Evolutionary conservation across 2,888 invertebrate genomes (phyloP).

Genomic region (Pemphredon lugubris): DNA sequence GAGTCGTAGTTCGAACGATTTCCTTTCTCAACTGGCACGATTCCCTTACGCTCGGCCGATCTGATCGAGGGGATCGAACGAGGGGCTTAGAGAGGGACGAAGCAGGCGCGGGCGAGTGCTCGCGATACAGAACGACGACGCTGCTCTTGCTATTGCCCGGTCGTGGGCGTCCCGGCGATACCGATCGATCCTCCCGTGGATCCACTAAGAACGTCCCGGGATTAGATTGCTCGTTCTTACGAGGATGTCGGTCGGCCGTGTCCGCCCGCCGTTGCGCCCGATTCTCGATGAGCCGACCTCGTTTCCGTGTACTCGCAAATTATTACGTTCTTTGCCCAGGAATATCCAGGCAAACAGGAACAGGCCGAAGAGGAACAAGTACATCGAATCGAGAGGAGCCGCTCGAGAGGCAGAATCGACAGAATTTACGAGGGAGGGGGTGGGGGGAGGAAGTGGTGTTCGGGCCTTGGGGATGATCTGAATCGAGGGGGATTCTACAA

Average conservation of each 20-base stretch:
- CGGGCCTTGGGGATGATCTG: constrained; percentile 35
- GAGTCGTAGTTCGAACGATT: neutral
- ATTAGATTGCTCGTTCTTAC: constrained; percentile 26
- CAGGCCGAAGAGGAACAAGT: constrained; percentile 48
- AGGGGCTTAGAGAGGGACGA: constrained; percentile 48
- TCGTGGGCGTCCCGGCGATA: constrained; percentile 34
- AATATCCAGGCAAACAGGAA: constrained; percentile 48
- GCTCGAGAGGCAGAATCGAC: constrained; percentile 19
- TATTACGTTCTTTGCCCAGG: constrained; percentile 25
- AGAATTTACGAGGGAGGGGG: constrained; percentile 20
- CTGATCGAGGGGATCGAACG: constrained; percentile 63
- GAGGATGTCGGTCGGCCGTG: constrained; percentile 6
- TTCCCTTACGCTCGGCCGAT: constrained; percentile 48
- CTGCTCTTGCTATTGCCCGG: constrained; percentile 73
- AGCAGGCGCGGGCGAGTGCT: constrained; percentile 49
- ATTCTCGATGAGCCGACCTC: constrained; percentile 22
- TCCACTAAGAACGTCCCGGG: constrained; percentile 51
- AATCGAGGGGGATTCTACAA: constrained; percentile 32
- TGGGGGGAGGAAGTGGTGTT: no score
- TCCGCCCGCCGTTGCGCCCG: constrained; percentile 1
- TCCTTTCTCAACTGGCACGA: neutral
- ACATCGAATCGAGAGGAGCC: constrained; percentile 36
- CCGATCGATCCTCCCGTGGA: constrained; percentile 47
- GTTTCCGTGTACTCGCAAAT: constrained; percentile 12
- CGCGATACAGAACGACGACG: constrained; percentile 72